A percentile compares a stretch with the other conserved stretches of the same genome.
These are phyloP conservation scores for Megamerina dolium DNA, from an alignment of 2,888 invertebrate species.

Conservation along the genomic window DNA sequence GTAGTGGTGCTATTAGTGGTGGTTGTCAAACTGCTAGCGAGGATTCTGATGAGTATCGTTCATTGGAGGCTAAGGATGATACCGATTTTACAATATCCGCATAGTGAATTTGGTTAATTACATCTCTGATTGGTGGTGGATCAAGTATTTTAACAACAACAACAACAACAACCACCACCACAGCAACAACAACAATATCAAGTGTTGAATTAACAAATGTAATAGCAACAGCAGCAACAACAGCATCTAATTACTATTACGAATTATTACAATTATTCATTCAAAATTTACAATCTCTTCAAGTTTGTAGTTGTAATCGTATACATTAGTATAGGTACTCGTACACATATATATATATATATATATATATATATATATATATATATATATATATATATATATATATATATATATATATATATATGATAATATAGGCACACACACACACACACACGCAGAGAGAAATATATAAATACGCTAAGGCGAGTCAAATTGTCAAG, in stretches of 20 bases:
- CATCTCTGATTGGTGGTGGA: no score
- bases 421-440: no score
- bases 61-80: slow-evolving; percentile 47
- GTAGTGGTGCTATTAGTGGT: slow-evolving; percentile 10
- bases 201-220: no score
- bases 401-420: slow-evolving; percentile 22
- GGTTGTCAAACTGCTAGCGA: slow-evolving; percentile 30
- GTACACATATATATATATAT: no score
- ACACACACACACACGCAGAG: no score
- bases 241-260: slow-evolving; percentile 25
- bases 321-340: no score
- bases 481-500: no score
- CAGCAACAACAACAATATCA: background rate
- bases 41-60: slow-evolving; percentile 50
- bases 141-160: slow-evolving; percentile 5
- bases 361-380: slow-evolving; percentile 17
- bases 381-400: slow-evolving; percentile 23
- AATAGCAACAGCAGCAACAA: slow-evolving; percentile 4
- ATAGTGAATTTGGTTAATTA: slow-evolving; percentile 27
- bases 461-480: no score
- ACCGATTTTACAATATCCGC: slow-evolving; percentile 40
- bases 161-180: slow-evolving; percentile 1
- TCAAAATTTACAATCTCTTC: no score
- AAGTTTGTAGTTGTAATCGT: no score
- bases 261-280: slow-evolving; percentile 18